Percentiles rank a stretch among this genome's conserved stretches.
Conservation (phyloP, 2,113 vertebrate species). For the Spilogale gracilis region DNA sequence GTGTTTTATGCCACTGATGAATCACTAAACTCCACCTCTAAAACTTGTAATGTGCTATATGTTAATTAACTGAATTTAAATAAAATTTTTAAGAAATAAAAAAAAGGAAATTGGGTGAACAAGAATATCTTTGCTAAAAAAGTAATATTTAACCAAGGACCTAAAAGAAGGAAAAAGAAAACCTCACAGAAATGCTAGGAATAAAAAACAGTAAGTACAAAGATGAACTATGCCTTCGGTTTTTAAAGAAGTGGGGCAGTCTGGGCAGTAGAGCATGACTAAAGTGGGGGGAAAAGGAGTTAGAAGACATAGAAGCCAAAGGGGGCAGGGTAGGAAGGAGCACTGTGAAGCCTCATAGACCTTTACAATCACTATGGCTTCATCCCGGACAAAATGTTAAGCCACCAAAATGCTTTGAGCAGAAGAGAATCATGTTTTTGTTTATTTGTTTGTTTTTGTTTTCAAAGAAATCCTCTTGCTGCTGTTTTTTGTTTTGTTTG, state of each 20-base stretch:
- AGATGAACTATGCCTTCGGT: neutral
- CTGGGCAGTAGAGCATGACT: neutral
- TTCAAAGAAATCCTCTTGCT: neutral
- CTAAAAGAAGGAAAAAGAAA: neutral
- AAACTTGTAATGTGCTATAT: neutral
- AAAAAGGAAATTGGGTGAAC: neutral
- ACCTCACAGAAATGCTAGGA: neutral
- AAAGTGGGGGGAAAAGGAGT: too few species aligned
- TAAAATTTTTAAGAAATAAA: neutral
- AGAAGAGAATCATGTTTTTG: neutral
- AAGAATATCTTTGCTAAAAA: neutral
- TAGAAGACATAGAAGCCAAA: neutral
- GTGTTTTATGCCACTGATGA: neutral
- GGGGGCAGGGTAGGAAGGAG: too few species aligned
- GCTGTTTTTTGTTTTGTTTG: neutral
- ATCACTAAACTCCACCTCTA: neutral
- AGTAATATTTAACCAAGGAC: neutral
- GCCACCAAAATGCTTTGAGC: neutral
- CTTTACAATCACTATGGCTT: neutral
- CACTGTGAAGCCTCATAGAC: neutral
- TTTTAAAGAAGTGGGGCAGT: neutral
- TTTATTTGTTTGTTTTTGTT: neutral
- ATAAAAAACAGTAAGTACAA: neutral
- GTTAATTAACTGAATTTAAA: neutral
- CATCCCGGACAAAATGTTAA: neutral